Evolutionary conservation across 2,888 invertebrate species (phyloP).

Genomic region (Watsonalla binaria): DNA sequence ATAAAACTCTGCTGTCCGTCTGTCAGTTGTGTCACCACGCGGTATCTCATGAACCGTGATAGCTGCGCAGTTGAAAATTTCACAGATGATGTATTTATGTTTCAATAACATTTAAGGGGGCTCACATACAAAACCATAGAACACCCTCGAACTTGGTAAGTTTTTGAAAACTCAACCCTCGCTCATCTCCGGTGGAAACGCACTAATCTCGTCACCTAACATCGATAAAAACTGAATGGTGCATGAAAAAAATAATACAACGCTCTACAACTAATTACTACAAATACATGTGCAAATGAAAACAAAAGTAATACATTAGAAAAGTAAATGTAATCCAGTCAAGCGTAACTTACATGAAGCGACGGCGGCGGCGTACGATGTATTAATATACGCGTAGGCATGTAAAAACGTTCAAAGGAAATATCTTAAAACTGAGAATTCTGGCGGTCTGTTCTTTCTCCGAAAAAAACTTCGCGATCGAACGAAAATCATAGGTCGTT

Average conservation of each 20-base stretch:
- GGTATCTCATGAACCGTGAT: no score
- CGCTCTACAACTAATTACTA: constrained; percentile 60
- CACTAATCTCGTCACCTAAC: constrained; percentile 23
- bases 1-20: no score
- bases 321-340: constrained; percentile 33
- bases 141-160: no score
- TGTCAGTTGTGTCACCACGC: no score
- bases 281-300: constrained; percentile 60
- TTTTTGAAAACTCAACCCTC: no score
- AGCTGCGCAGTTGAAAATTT: no score
- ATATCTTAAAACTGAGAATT: constrained; percentile 64
- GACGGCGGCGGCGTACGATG: constrained; percentile 62
- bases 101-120: no score
- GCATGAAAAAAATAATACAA: constrained; percentile 59
- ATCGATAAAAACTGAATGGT: constrained; percentile 60
- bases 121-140: no score
- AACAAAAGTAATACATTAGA: constrained; percentile 35
- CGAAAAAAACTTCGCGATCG: no score
- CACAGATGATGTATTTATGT: no score
- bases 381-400: constrained; percentile 56
- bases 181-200: constrained; percentile 17
- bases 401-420: constrained; percentile 69
- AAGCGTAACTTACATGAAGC: constrained; percentile 75
- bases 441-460: constrained; percentile 21
- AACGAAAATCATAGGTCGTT: no score